Evolutionary conservation across 2,113 vertebrate species (phyloP).

Genomic region (Rostratula benghalensis): DNA sequence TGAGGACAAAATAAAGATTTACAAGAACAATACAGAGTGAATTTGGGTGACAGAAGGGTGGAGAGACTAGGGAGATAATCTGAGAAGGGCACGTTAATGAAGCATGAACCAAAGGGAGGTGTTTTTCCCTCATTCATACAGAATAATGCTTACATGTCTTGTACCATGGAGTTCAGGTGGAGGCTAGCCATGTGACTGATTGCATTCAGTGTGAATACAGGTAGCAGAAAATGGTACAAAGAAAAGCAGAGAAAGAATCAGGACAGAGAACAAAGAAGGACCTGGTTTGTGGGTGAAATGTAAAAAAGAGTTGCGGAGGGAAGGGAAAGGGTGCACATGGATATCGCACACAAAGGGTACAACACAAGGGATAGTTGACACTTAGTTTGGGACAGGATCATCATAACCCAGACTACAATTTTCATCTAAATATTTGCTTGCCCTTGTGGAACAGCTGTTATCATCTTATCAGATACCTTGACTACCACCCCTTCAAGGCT

Average conservation of each 20-base stretch:
- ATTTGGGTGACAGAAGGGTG: neutral
- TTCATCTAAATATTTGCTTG: neutral
- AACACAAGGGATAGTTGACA: neutral
- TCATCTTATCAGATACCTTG: accelerated
- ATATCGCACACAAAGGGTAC: no score
- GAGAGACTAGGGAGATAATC: neutral
- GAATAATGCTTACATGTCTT: neutral
- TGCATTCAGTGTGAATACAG: neutral
- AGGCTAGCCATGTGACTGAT: neutral
- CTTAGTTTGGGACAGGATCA: neutral
- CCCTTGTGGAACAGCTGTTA: neutral
- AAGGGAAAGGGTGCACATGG: neutral
- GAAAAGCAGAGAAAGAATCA: neutral
- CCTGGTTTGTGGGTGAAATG: neutral
- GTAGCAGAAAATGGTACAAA: neutral
- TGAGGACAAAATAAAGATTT: neutral
- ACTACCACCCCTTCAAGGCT: neutral
- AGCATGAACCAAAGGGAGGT: neutral
- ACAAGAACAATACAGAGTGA: neutral
- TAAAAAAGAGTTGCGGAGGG: neutral
- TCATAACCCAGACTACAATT: accelerated
- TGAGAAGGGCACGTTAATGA: neutral
- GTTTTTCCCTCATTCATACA: accelerated
- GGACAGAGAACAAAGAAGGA: neutral
- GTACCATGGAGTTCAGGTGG: neutral